Evolutionary conservation across 1,140 invertebrate species (phyloP).

Genomic region (Polypedilum pembai): DNA sequence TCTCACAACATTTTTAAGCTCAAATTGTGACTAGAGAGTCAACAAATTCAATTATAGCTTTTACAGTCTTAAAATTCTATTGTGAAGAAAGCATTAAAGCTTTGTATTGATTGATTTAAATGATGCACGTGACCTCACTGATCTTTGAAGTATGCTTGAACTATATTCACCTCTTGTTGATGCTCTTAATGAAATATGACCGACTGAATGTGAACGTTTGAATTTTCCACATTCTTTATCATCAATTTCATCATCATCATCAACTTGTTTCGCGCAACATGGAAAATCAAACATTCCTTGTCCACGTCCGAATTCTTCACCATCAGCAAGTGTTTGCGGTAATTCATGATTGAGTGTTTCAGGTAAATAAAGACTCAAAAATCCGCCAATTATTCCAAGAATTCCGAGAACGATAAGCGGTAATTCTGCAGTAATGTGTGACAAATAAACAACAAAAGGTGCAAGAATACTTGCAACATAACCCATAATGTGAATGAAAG

Average conservation of each 20-base stretch:
- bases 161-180: constrained; percentile 57
- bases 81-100: neutral
- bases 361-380: constrained; percentile 65
- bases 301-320: constrained; percentile 72
- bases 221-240: constrained; percentile 38
- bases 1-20: too few relatives aligned
- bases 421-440: constrained; percentile 56
- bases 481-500: constrained; percentile 77
- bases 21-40: neutral
- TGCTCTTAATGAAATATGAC: constrained; percentile 47
- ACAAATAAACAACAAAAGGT: constrained; percentile 74
- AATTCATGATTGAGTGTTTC: constrained; percentile 76
- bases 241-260: constrained; percentile 36
- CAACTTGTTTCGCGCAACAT: constrained; percentile 55
- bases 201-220: constrained; percentile 41
- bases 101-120: constrained; percentile 12
- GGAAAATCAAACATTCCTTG: constrained; percentile 72
- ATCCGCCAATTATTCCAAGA: constrained; percentile 62
- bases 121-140: constrained; percentile 37
- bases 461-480: constrained; percentile 74
- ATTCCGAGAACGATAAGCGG: constrained; percentile 67
- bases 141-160: constrained; percentile 56
- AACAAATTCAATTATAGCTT: neutral
- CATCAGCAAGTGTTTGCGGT: constrained; percentile 73
- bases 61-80: neutral